Evolutionary conservation across 2,113 vertebrate genomes (phyloP).

Genomic region (Sinosuthora webbiana): DNA sequence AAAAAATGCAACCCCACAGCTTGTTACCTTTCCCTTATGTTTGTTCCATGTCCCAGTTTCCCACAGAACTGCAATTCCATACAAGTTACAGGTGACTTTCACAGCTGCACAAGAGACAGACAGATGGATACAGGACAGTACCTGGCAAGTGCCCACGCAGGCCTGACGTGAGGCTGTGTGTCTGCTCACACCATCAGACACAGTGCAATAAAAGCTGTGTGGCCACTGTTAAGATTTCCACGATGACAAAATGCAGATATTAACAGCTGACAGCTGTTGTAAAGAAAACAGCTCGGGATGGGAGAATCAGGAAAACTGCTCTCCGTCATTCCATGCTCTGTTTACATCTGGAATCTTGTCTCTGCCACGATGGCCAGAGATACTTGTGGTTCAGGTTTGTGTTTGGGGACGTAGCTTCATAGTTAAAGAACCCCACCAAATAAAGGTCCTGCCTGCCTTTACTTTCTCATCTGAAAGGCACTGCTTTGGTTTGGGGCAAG

Average conservation of each 20-base stretch:
- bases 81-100: neutral
- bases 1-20: rapidly evolving
- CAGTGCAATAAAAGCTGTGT: neutral
- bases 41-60: neutral
- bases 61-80: neutral
- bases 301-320: neutral
- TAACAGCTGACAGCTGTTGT: neutral
- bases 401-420: neutral
- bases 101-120: neutral
- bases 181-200: neutral
- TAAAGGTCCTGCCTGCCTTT: neutral
- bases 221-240: neutral
- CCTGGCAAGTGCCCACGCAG: neutral
- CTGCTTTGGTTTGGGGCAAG: neutral
- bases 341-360: neutral
- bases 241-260: neutral
- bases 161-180: neutral
- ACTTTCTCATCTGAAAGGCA: neutral
- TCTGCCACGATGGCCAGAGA: rapidly evolving
- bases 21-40: neutral
- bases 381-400: neutral
- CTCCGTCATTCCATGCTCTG: neutral
- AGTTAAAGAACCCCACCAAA: neutral
- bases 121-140: neutral
- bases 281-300: neutral